A percentile compares a stretch with the other conserved stretches of the same genome.
Conservation (phyloP, 2,113 vertebrate genomes). For the Xyrauchen texanus region DNA sequence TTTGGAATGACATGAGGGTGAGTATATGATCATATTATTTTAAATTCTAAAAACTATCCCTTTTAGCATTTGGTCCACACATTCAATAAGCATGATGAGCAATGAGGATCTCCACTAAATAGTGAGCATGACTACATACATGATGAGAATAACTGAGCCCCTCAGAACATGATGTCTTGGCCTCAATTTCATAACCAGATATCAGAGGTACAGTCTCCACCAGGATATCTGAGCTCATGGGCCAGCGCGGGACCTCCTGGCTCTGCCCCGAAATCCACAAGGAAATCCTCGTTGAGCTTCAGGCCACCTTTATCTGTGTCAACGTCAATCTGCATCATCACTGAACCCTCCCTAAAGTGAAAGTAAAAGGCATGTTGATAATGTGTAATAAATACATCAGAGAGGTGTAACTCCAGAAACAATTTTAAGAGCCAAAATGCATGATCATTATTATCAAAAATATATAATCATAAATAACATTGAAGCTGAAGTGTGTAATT, state of each 20-base stretch:
- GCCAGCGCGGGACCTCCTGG: constrained; percentile 84
- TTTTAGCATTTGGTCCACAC: neutral
- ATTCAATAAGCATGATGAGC: neutral
- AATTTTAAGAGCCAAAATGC: neutral
- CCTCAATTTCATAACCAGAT: constrained; percentile 80
- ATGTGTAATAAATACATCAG: neutral
- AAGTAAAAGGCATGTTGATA: neutral
- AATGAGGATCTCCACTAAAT: constrained; percentile 2
- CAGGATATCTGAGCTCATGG: constrained; percentile 90
- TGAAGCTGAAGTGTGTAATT: too few species aligned
- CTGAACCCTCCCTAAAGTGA: constrained; percentile 81
- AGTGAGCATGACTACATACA: neutral
- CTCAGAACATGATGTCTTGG: neutral
- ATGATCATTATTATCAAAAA: too few species aligned
- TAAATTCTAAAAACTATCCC: neutral
- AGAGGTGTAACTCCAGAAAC: neutral
- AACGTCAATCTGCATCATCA: constrained; percentile 91
- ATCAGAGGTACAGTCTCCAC: constrained; percentile 90
- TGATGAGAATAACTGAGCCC: neutral
- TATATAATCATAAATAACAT: too few species aligned
- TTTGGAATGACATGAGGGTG: too few species aligned
- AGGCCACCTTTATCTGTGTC: constrained; percentile 82
- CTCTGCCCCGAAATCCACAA: constrained; percentile 93
- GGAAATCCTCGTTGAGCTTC: constrained; percentile 81
- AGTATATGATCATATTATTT: too few species aligned